A percentile compares a stretch with the other conserved stretches of the same genome.
These are phyloP conservation scores for Anodontia alba DNA, from an alignment of 2,888 invertebrate species.

Conservation along the genomic window DNA sequence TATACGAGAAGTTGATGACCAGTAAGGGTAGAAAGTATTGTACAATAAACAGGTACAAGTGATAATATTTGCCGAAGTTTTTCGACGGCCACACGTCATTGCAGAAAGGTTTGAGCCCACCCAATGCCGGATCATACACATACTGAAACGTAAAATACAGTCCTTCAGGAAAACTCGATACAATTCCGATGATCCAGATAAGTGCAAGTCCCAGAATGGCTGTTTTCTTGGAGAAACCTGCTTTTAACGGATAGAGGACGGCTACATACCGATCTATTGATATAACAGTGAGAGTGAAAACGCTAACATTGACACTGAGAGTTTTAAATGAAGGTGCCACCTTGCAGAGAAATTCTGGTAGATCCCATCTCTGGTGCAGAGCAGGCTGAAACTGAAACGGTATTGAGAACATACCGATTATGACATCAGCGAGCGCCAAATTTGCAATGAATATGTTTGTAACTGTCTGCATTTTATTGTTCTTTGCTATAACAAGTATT, in stretches of 20 bases:
- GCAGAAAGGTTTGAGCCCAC: slow-evolving; percentile 80
- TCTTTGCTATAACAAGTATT: slow-evolving; percentile 93
- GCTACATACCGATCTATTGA: slow-evolving; percentile 92
- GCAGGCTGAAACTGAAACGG: slow-evolving; percentile 97
- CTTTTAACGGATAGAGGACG: slow-evolving; percentile 86
- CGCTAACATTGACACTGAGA: slow-evolving; percentile 94
- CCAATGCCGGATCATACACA: slow-evolving; percentile 38
- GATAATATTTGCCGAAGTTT: slow-evolving; percentile 79
- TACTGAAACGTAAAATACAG: slow-evolving; percentile 72
- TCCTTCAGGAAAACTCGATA: slow-evolving; percentile 88
- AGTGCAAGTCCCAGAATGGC: slow-evolving; percentile 90
- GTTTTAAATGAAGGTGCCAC: slow-evolving; percentile 95
- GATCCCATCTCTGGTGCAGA: slow-evolving; percentile 93
- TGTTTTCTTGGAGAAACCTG: slow-evolving; percentile 89
- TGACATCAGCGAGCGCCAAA: slow-evolving; percentile 93
- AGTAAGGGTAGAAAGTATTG: slow-evolving; percentile 92
- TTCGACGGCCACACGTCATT: slow-evolving; percentile 64
- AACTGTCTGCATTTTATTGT: slow-evolving; percentile 90
- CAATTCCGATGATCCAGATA: slow-evolving; percentile 90
- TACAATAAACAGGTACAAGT: slow-evolving; percentile 83
- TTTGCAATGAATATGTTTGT: slow-evolving; percentile 95
- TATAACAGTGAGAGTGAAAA: slow-evolving; percentile 94
- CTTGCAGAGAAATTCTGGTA: slow-evolving; percentile 94
- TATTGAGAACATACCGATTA: slow-evolving; percentile 93
- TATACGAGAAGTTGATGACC: slow-evolving; percentile 93